Conservation (phyloP, 2,113 vertebrate species). For the Platysternon megacephalum region DNA sequence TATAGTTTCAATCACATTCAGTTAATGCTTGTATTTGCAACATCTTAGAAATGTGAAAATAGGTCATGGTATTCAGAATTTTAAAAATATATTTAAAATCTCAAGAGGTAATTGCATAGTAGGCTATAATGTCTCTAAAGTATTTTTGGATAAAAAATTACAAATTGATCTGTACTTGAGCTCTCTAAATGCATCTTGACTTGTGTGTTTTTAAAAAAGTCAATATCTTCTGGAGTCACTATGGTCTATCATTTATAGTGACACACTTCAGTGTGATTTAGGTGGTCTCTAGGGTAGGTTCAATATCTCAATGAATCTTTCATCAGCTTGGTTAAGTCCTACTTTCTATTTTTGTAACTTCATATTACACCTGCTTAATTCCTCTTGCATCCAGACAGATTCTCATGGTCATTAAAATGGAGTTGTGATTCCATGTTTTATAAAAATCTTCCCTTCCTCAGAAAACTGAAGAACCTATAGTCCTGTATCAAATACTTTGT, state of each 20-base stretch:
- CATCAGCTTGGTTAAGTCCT: slow-evolving; percentile 3
- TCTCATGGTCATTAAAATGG: not conserved
- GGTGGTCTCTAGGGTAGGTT: not conserved
- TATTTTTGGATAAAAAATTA: not conserved
- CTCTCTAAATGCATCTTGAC: slow-evolving; percentile 19
- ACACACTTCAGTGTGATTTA: not conserved
- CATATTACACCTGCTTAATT: not conserved
- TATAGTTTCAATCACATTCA: not conserved
- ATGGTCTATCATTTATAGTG: not conserved
- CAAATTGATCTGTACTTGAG: slow-evolving; percentile 7
- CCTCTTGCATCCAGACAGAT: not conserved
- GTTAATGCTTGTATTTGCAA: not conserved
- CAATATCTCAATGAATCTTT: not conserved
- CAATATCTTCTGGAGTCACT: not conserved
- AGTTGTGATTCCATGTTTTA: not conserved
- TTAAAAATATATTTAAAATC: not conserved
- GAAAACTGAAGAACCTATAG: not conserved
- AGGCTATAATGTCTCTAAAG: not conserved
- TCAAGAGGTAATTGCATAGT: not conserved
- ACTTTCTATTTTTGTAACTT: not conserved
- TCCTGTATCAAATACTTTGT: not conserved
- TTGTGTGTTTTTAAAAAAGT: not conserved
- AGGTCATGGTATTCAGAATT: not conserved
- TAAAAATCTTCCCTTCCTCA: not conserved
- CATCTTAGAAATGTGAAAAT: not conserved